These are phyloP conservation scores for Nixonia krombeini DNA, from an alignment of 1,140 invertebrate genomes.

Conservation along the genomic window DNA sequence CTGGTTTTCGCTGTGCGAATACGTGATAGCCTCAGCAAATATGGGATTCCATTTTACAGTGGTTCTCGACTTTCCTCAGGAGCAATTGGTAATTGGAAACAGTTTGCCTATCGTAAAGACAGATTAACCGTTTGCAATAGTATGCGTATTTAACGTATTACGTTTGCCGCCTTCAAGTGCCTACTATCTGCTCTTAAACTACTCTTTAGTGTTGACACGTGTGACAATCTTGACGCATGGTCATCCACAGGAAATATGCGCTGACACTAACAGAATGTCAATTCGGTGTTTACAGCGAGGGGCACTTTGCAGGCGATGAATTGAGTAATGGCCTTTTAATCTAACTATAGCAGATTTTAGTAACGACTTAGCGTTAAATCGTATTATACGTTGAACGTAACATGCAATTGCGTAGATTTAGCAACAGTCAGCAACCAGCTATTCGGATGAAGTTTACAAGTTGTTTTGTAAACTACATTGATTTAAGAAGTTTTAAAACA, in stretches of 20 bases:
- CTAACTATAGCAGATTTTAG: slow-evolving; percentile 50
- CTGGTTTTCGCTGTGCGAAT: slow-evolving; percentile 94
- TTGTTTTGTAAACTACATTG: too few species aligned
- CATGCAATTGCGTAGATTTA: slow-evolving; percentile 33
- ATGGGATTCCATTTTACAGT: slow-evolving; percentile 93
- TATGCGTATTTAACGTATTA: slow-evolving; percentile 12
- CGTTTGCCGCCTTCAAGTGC: slow-evolving; percentile 61
- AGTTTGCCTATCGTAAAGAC: slow-evolving; percentile 63
- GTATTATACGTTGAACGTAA: slow-evolving; percentile 47
- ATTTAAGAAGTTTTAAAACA: too few species aligned
- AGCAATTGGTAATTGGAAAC: slow-evolving; percentile 82
- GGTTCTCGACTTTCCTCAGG: slow-evolving; percentile 86
- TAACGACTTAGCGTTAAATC: slow-evolving; percentile 40
- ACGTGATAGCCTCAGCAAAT: slow-evolving; percentile 89
- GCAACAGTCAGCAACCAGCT: slow-evolving; percentile 3
- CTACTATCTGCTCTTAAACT: slow-evolving; percentile 55
- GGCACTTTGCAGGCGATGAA: slow-evolving; percentile 54
- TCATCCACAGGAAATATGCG: too few species aligned
- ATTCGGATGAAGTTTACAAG: too few species aligned
- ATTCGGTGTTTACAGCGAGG: too few species aligned
- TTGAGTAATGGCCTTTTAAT: slow-evolving; percentile 59
- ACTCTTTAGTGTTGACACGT: too few species aligned
- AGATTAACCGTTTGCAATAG: slow-evolving; percentile 60
- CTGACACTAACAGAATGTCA: too few species aligned
- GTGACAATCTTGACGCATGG: not conserved